Conservation (phyloP, 2,888 invertebrate genomes). For the Lasiommata megera region DNA sequence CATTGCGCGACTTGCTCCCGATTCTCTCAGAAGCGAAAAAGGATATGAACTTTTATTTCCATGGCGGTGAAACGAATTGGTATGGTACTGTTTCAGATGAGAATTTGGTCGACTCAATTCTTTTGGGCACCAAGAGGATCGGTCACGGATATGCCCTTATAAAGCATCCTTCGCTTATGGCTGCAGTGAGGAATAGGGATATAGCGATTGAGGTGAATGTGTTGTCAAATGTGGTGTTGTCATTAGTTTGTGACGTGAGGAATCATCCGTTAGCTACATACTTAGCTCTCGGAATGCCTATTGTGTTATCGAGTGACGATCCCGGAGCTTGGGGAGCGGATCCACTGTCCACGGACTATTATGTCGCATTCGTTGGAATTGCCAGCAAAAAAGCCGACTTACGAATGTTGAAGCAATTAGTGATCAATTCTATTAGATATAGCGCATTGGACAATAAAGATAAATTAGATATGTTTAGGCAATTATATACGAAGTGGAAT, state of each 20-base stretch:
- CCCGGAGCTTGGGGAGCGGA: conserved; percentile 88
- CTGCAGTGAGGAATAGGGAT: conserved; percentile 75
- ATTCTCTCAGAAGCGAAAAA: conserved; percentile 73
- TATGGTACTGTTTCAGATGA: conserved; percentile 84
- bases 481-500: conserved; percentile 55
- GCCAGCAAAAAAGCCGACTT: conserved; percentile 86
- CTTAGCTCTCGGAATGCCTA: conserved; percentile 85
- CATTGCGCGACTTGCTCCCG: conserved; percentile 82
- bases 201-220: conserved; percentile 90
- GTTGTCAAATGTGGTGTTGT: conserved; percentile 89
- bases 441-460: conserved; percentile 71
- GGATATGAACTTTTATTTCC: conserved; percentile 85
- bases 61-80: conserved; percentile 92
- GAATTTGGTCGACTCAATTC: conserved; percentile 88
- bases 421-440: conserved; percentile 87
- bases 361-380: conserved; percentile 88
- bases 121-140: conserved; percentile 87
- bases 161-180: conserved; percentile 86
- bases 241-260: conserved; percentile 85
- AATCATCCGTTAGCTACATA: conserved; percentile 88
- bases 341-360: conserved; percentile 90
- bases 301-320: conserved; percentile 90
- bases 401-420: conserved; percentile 86
- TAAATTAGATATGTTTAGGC: conserved; percentile 44
- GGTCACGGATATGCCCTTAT: conserved; percentile 89